A percentile compares a stretch with the other conserved stretches of the same genome.
Evolutionary conservation across 2,113 vertebrate genomes (phyloP).

Genomic region (Semicossyphus pulcher): DNA sequence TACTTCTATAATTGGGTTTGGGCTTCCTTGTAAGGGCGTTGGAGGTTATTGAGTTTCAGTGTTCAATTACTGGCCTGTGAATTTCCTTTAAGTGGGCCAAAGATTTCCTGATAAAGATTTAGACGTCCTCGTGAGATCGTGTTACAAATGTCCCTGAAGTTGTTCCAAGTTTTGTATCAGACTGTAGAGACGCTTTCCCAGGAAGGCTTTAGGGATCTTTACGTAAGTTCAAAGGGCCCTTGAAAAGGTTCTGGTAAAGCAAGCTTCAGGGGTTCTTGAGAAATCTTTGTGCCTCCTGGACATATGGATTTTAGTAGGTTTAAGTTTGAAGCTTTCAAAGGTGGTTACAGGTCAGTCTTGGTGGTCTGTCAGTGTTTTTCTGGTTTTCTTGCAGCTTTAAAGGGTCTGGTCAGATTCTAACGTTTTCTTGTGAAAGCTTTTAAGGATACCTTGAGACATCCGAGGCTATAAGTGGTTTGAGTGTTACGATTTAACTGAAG

Average conservation of each 20-base stretch:
- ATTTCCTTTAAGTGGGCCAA: background rate
- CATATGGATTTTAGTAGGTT: too few species aligned
- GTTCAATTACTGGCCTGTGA: background rate
- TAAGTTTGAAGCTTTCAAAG: too few species aligned
- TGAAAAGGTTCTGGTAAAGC: background rate
- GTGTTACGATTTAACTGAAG: too few species aligned
- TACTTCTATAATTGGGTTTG: background rate
- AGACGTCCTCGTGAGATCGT: too few species aligned
- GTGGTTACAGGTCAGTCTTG: too few species aligned
- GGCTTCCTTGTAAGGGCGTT: background rate
- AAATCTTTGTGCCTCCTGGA: background rate
- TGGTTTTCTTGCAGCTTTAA: background rate
- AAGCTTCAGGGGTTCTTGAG: background rate
- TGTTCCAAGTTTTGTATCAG: too few species aligned
- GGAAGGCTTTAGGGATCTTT: background rate
- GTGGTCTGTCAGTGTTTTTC: background rate
- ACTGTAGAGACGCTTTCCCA: background rate
- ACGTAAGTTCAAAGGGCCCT: background rate
- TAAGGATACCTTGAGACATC: too few species aligned
- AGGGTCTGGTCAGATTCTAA: too few species aligned
- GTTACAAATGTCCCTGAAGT: too few species aligned
- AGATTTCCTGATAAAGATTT: background rate
- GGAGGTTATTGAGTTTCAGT: slow-evolving; percentile 29
- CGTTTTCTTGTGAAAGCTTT: too few species aligned
- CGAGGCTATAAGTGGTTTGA: too few species aligned